These are phyloP conservation scores for Dione juno DNA, from an alignment of 2,888 invertebrate genomes.

Conservation along the genomic window DNA sequence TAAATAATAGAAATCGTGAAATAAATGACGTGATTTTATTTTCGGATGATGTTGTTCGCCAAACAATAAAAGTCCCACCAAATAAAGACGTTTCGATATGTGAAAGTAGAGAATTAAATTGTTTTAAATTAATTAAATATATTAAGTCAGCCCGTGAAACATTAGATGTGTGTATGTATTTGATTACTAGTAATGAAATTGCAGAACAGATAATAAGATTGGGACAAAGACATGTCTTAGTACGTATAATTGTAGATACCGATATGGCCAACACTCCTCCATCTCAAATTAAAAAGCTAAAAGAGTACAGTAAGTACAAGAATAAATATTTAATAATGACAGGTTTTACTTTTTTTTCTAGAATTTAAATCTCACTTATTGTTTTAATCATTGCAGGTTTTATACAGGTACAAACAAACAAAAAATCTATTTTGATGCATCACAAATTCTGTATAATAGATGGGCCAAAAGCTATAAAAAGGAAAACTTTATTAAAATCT, in stretches of 20 bases:
- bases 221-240: conserved; percentile 76
- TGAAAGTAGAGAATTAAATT: conserved; percentile 75
- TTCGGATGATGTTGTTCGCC: conserved; percentile 71
- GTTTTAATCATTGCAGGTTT: conserved; percentile 63
- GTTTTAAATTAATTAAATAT: conserved; percentile 76
- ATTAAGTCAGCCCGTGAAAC: conserved; percentile 79
- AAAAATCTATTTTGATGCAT: conserved; percentile 87
- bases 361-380: conserved; percentile 20
- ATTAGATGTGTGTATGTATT: conserved; percentile 79
- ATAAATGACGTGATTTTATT: conserved; percentile 79
- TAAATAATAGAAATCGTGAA: conserved; percentile 68
- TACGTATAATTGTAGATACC: conserved; percentile 77
- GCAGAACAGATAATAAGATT: conserved; percentile 75
- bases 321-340: background rate
- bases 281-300: conserved; percentile 75
- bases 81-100: conserved; percentile 70
- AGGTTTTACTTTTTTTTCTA: background rate
- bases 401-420: conserved; percentile 76
- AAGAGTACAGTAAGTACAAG: conserved; percentile 73
- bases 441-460: conserved; percentile 91
- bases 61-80: conserved; percentile 67
- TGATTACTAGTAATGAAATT: conserved; percentile 77
- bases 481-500: conserved; percentile 67
- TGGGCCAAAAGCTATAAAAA: conserved; percentile 73
- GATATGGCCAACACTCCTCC: conserved; percentile 78